Evolutionary conservation across 1,140 invertebrate genomes (phyloP).

Genomic region (Brachionus paranguensis): DNA sequence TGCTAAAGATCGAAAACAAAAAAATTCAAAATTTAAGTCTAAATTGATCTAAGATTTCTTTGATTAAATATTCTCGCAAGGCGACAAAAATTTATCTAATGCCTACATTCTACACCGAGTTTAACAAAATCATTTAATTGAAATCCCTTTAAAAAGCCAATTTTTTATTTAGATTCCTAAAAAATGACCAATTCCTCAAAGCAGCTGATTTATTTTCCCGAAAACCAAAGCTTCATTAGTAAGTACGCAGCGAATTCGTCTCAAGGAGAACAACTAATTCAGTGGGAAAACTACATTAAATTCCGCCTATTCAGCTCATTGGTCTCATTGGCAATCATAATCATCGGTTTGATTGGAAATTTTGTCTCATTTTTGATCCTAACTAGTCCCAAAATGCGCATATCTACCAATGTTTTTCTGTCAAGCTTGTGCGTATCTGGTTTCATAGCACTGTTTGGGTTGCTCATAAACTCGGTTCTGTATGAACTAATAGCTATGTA

Average conservation of each 20-base stretch:
- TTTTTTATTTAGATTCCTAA: neutral
- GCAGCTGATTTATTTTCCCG: neutral
- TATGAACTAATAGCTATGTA: neutral
- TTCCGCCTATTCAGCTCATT: neutral
- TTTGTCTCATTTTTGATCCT: neutral
- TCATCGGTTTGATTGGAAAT: neutral
- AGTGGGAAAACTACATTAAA: neutral
- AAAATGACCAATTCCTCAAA: neutral
- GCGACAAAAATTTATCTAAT: neutral
- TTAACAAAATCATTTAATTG: neutral
- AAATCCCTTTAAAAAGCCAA: neutral
- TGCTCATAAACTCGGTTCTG: neutral
- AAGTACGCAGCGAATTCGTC: neutral
- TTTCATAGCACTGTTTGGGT: neutral
- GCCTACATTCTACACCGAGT: neutral
- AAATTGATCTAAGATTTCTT: neutral
- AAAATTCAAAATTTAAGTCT: neutral
- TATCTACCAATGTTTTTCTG: slow-evolving; percentile 12
- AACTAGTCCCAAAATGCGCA: neutral
- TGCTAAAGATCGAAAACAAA: neutral
- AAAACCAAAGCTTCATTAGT: neutral
- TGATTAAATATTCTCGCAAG: neutral
- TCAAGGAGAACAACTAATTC: neutral
- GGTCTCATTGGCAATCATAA: slow-evolving; percentile 7
- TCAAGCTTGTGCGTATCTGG: neutral